Evolutionary conservation across 1,140 invertebrate species (phyloP).

Genomic region (Arion vulgaris): DNA sequence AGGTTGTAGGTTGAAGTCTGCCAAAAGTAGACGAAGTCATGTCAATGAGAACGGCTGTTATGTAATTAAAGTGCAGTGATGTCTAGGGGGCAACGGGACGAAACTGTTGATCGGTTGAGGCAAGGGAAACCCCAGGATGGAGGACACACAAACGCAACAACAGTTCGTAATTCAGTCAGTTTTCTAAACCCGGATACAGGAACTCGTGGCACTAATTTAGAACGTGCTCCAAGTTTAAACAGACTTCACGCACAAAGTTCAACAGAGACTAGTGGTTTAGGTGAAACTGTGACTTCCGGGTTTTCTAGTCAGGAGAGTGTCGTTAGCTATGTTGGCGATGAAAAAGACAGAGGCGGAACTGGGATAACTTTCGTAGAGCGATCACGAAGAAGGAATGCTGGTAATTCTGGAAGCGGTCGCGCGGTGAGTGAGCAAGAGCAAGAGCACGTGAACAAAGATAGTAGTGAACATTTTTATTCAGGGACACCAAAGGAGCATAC

Average conservation of each 20-base stretch:
- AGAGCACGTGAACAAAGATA: not conserved
- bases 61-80: not conserved
- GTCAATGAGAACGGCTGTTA: not conserved
- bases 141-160: not conserved
- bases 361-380: not conserved
- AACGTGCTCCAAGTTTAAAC: conserved; percentile 54
- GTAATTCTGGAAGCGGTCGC: not conserved
- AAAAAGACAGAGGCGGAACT: not conserved
- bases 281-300: conserved; percentile 64
- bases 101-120: not conserved
- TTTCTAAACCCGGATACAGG: conserved; percentile 18
- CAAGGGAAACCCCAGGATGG: not conserved
- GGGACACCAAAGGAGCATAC: not conserved
- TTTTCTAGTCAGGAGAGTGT: conserved; percentile 67
- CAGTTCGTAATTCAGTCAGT: not conserved
- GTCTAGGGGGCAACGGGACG: not conserved
- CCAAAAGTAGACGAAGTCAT: not conserved
- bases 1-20: not conserved
- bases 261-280: conserved; percentile 66
- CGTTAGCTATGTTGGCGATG: conserved; percentile 43
- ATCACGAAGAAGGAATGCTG: not conserved
- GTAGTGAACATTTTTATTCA: not conserved
- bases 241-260: conserved; percentile 65
- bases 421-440: not conserved
- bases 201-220: conserved; percentile 36